Conservation (phyloP, 2,797 vertebrate genomes). For the Macropus fuliginosus region DNA sequence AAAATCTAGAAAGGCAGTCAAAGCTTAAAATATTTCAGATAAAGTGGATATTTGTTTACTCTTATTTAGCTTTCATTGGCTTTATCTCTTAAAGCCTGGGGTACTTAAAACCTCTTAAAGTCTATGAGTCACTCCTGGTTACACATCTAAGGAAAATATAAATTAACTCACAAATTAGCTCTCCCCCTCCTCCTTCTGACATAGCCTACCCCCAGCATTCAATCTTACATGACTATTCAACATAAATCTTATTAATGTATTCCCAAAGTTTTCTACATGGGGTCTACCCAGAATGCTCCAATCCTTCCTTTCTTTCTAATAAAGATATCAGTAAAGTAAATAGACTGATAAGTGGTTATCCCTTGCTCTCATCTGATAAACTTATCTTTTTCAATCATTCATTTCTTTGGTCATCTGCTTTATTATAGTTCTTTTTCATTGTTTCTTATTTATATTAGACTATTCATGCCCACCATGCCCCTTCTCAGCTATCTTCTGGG, state of each 20-base stretch:
- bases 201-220: background rate
- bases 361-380: background rate
- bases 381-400: background rate
- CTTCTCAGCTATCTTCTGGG: background rate
- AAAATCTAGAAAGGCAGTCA: constrained; percentile 43
- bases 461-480: background rate
- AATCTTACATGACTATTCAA: background rate
- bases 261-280: background rate
- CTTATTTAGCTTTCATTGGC: background rate
- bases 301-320: background rate
- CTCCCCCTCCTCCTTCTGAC: background rate
- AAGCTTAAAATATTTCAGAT: constrained; percentile 43
- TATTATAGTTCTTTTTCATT: background rate
- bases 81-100: background rate
- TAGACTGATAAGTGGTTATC: background rate
- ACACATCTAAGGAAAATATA: background rate
- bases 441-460: background rate
- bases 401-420: background rate
- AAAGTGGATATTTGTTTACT: constrained; percentile 37
- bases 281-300: background rate
- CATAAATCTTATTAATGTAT: background rate
- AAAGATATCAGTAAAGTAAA: background rate
- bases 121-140: background rate
- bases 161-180: background rate
- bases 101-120: constrained; percentile 16